Evolutionary conservation across 2,888 invertebrate species (phyloP).

Genomic region (Teinopalpus imperialis): DNA sequence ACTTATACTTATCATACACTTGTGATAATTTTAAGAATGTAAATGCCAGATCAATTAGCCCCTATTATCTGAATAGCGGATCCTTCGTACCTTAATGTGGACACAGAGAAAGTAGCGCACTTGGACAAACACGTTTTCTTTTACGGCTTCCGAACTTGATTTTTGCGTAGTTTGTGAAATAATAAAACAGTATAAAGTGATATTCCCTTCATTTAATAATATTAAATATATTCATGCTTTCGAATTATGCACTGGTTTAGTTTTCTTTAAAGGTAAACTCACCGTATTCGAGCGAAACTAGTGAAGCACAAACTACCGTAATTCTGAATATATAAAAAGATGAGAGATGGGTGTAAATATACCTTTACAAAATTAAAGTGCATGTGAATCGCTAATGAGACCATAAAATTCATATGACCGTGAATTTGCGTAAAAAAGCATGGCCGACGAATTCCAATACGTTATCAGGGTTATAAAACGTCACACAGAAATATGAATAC

Average conservation of each 20-base stretch:
- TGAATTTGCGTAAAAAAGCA: slow-evolving; percentile 21
- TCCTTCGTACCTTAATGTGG: slow-evolving; percentile 5
- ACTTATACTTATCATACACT: slow-evolving; percentile 11
- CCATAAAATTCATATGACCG: slow-evolving; percentile 21
- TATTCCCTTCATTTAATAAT: too few species aligned
- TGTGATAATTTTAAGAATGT: slow-evolving; percentile 17
- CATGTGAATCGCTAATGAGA: slow-evolving; percentile 13
- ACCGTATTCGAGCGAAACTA: too few species aligned
- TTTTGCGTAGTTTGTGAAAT: slow-evolving; percentile 10
- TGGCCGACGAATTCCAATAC: slow-evolving; percentile 21
- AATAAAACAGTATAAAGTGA: too few species aligned
- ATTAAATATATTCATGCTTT: too few species aligned
- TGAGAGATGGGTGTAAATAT: too few species aligned
- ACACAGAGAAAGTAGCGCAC: slow-evolving; percentile 20
- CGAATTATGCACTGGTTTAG: too few species aligned
- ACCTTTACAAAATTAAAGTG: not conserved
- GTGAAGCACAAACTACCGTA: too few species aligned
- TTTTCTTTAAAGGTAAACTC: too few species aligned
- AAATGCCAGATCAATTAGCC: slow-evolving; percentile 25
- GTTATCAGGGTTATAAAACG: slow-evolving; percentile 46
- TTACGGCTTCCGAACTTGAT: slow-evolving; percentile 12
- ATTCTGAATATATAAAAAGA: too few species aligned
- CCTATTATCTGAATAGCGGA: slow-evolving; percentile 18
- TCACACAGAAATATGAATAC: slow-evolving; percentile 37
- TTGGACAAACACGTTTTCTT: slow-evolving; percentile 19